Evolutionary conservation across 2,888 invertebrate genomes (phyloP).

Genomic region (Phyllotreta cruciferae): DNA sequence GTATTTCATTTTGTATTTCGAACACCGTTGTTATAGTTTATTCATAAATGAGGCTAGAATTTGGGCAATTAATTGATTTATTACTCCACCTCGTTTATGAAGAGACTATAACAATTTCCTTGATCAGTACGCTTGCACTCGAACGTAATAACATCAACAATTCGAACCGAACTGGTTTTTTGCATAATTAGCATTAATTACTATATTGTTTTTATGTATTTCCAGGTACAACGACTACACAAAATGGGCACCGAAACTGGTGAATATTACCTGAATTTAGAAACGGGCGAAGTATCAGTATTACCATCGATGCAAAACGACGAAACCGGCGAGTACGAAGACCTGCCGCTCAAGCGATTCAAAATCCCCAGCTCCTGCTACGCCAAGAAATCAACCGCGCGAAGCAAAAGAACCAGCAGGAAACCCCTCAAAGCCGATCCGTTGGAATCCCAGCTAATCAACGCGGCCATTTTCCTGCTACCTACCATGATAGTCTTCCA

Average conservation of each 20-base stretch:
- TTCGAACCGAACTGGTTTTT: too few relatives aligned
- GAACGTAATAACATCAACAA: too few relatives aligned
- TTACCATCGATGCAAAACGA: slow-evolving; percentile 54
- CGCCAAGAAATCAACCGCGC: slow-evolving; percentile 10
- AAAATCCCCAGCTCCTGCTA: slow-evolving; percentile 48
- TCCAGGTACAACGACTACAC: not conserved
- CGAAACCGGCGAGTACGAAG: slow-evolving; percentile 64
- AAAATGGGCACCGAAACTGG: slow-evolving; percentile 46
- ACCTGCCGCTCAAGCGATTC: slow-evolving; percentile 57
- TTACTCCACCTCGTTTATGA: too few relatives aligned
- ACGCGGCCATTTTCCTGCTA: slow-evolving; percentile 63
- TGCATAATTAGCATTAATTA: not conserved
- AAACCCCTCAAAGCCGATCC: slow-evolving; percentile 31
- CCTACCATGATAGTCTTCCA: slow-evolving; percentile 69
- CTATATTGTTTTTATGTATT: not conserved
- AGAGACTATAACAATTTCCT: too few relatives aligned
- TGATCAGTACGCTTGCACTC: too few relatives aligned
- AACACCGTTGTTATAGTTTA: too few relatives aligned
- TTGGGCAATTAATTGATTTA: too few relatives aligned
- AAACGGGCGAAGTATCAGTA: slow-evolving; percentile 64
- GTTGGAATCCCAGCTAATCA: slow-evolving; percentile 40
- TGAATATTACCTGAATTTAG: slow-evolving; percentile 58
- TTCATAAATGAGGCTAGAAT: too few relatives aligned
- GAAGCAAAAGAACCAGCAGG: slow-evolving; percentile 12
- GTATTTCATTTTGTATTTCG: too few relatives aligned